Conservation (phyloP, 2,797 vertebrate species). For the Pipistrellus nathusii region DNA sequence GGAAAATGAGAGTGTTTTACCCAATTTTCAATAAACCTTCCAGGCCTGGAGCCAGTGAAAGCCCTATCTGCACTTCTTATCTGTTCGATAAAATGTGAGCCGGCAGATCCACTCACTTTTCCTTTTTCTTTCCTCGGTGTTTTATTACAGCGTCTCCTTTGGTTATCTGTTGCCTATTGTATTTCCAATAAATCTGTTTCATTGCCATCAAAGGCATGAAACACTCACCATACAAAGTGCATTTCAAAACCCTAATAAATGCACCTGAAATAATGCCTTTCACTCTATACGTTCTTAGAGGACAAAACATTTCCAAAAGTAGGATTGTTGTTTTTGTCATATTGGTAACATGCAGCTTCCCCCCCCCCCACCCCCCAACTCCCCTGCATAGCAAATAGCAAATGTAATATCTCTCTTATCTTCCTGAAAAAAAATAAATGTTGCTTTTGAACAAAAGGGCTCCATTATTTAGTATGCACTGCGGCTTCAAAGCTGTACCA, state of each 20-base stretch:
- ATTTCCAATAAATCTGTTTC: slow-evolving; percentile 68
- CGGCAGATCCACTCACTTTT: slow-evolving; percentile 27
- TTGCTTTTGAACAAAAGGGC: slow-evolving; percentile 84
- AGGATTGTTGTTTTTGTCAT: slow-evolving; percentile 78
- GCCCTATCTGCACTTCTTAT: slow-evolving; percentile 62
- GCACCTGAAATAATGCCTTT: slow-evolving; percentile 70
- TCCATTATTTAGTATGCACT: slow-evolving; percentile 74
- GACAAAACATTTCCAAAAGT: slow-evolving; percentile 76
- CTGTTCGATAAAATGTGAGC: slow-evolving; percentile 77
- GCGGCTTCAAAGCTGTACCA: not conserved
- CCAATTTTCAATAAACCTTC: not conserved
- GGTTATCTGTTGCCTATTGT: slow-evolving; percentile 72
- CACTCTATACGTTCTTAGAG: slow-evolving; percentile 77
- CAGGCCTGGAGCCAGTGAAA: not conserved
- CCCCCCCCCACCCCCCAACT: not conserved
- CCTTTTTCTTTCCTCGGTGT: slow-evolving; percentile 40
- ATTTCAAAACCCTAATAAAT: slow-evolving; percentile 76
- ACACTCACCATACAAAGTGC: slow-evolving; percentile 67
- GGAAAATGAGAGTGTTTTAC: slow-evolving; percentile 54
- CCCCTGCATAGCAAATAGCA: not conserved
- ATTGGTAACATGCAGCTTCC: slow-evolving; percentile 80
- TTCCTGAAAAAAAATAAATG: slow-evolving; percentile 87
- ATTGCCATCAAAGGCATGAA: slow-evolving; percentile 71
- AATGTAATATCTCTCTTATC: slow-evolving; percentile 75
- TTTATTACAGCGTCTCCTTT: slow-evolving; percentile 66